Base-by-base conservation (phyloP, 23 tunicate species). In the Styela plicata region DNA sequence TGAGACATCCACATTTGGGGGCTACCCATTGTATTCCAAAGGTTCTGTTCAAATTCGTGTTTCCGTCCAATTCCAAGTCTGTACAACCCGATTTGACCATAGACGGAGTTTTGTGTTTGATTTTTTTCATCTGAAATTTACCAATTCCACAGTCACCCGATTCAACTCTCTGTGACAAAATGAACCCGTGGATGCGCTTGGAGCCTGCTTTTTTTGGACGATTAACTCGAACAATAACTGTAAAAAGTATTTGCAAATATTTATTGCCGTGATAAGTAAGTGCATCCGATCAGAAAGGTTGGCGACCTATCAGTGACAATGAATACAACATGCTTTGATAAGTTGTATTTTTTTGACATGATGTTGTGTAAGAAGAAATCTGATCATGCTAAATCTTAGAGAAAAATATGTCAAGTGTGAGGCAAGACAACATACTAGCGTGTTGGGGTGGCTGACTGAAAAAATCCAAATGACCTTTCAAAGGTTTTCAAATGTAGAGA, bases 1-100 rank as follows among this genome's bases (percentile, higher is more conserved):
- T 76, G 25, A 76, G n/a, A 22, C 81, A 76, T 18, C 81, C 81
- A 44, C 81, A 76, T 16, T 19, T 20, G 5, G 81, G 81, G 16
- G 81, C 81, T 7, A 1, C 1, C 81, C 81, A 76, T 44, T 76
- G 2, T 26, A 76, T 36, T 23, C 66, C 81, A 31, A 0, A 21
- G 0, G 66, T 24, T 16, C 53, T n/a, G 17, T 24, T 76, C 63
- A 76, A 20, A 29, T 76, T 1, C 19, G 67, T 44, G 27, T 27
- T 1, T 25, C 81, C 81, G 31, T 76, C 81, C 64, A 76, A 29
- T 24, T 33, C 29, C 31, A 37, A 3, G 20, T 76, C 66, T 0
- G 0, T 0, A 57, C 81, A 76, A 20, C 37, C 81, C 0, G 81
- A 1, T 76, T 44, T 76, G 31, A 34, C 81, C 16, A 0, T 76